A percentile compares a stretch with the other conserved stretches of the same genome.
These are phyloP conservation scores for Catocala fraxini DNA, from an alignment of 2,888 invertebrate genomes.

Conservation along the genomic window DNA sequence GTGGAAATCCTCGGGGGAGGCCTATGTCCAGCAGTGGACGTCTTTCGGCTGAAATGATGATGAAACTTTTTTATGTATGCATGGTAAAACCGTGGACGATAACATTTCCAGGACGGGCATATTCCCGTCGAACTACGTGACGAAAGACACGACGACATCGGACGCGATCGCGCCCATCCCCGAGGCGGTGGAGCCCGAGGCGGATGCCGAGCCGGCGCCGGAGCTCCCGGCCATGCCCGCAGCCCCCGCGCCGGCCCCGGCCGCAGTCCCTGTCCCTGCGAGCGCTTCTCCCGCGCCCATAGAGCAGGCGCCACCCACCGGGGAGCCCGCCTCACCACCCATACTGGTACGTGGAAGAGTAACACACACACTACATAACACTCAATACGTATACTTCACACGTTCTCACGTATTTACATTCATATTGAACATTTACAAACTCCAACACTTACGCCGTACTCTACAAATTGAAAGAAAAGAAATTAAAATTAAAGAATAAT, in stretches of 20 bases:
- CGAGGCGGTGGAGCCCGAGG: constrained; percentile 69
- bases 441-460: too few species aligned
- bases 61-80: too few species aligned
- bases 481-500: too few species aligned
- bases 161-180: constrained; percentile 70
- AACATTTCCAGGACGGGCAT: constrained; percentile 90
- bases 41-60: too few species aligned
- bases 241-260: constrained; percentile 2
- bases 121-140: constrained; percentile 99
- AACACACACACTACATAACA: too few species aligned
- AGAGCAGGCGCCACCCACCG: not conserved
- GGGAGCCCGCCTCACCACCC: constrained; percentile 24
- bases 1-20: too few species aligned
- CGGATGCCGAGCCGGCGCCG: constrained; percentile 26
- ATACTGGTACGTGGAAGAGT: constrained; percentile 16
- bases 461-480: too few species aligned
- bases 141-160: constrained; percentile 83
- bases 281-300: not conserved
- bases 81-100: too few species aligned
- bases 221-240: constrained; percentile 7
- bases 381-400: too few species aligned
- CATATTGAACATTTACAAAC: too few species aligned
- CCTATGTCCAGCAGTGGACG: too few species aligned
- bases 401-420: too few species aligned
- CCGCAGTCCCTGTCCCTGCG: not conserved